Evolutionary conservation across 2,888 invertebrate species (phyloP), one percentile per base, ranked within the genome.

Genomic region (Apocheima hispidaria): DNA sequence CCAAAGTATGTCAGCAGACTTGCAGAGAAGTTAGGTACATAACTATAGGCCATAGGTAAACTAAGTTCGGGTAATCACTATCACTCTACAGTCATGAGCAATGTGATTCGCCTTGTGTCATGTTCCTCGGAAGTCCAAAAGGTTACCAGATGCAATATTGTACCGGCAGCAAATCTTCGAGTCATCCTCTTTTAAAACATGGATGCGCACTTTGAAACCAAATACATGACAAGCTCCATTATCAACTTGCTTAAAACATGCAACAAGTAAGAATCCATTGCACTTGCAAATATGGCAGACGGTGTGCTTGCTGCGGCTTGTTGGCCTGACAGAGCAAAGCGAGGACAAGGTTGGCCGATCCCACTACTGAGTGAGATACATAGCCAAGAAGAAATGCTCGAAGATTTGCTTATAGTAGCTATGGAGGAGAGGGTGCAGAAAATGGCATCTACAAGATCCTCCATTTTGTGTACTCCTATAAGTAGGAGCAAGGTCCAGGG

Each of bases 121-220:
- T 30, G 46, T 33, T 30, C 28, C 40, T 28, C 26, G 38, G 28
- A 30, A 23, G 16, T 18, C n/a, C 28, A n/a, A 20, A 30, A 12
- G 30, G 18, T 46, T 3, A 28, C 18, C 26, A 16, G n/a, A 7
- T 41, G 21, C 41, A 41, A 10, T 16, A 26, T 16, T 16, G 16
- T 44, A 16, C 46, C 20, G n/a, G 20, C 30, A 30, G 18, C 18
- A 30, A 30, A 46, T 46, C 30, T 46, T 28, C 30, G 20, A 46
- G 18, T 12, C 12, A 46, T 30, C 30, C 18, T 9, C n/a, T 38
- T 21, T n/a, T 16, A 16, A 30, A 46, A 28, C 44, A 12, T 18
- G 10, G 2, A 4, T 5, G 23, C 28, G 28, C 26, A 12, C 10
- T 44, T 44, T 44, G 44, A 16, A 10, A 18, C 18, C 7, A 12